Base-by-base conservation (phyloP, 2,113 vertebrate genomes). In the Amia ocellicauda region DNA sequence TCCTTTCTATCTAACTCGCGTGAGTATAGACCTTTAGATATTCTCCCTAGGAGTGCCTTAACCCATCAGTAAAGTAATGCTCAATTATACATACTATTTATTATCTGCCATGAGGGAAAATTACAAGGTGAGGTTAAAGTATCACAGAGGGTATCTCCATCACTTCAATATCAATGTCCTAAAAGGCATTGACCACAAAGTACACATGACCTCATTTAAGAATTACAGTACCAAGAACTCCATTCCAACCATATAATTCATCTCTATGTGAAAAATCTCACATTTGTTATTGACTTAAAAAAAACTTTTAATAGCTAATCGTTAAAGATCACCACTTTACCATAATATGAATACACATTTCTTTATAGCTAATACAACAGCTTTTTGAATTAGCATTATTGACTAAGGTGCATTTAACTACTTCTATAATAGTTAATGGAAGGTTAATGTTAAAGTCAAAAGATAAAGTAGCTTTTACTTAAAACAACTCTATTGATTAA, bases 401-500 rank as follows among this genome's bases (percentile, higher is more conserved):
- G 95, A 98, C 90, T 92, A 89, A 89, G 84, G 74, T 88, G 68
- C 91, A 91, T 94, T 97, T 92, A 93, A 91, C 90, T 85, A 92
- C 85, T 87, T 89, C 86, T 86, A 88, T 91, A 94, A 91, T 93
- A 93, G 92, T 95, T 97, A 97, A 97, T 97, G 94, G 94, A 94
- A 93, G 93, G 93, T 95, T 97, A 97, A 98, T 94, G 93, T 85
- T 87, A 78, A 91, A 93, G 91, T 93, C 91, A 93, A 80, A 81
- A 86, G 90, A 93, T 90, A 91, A 91, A 91, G 93, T 90, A 90
- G 90, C 88, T 91, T 91, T 92, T 91, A 89, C 91, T 93, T 95
- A 92, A 95, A 95, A 93, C 85, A 90, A 90, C 84, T 89, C 83
- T 95, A 98, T 99, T 92, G 95, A 98, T 97, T 93, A 87, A 85